phyloP scores from a whole-genome alignment of 2,797 vertebrate species.

The Antrozous pallidus region DNA sequence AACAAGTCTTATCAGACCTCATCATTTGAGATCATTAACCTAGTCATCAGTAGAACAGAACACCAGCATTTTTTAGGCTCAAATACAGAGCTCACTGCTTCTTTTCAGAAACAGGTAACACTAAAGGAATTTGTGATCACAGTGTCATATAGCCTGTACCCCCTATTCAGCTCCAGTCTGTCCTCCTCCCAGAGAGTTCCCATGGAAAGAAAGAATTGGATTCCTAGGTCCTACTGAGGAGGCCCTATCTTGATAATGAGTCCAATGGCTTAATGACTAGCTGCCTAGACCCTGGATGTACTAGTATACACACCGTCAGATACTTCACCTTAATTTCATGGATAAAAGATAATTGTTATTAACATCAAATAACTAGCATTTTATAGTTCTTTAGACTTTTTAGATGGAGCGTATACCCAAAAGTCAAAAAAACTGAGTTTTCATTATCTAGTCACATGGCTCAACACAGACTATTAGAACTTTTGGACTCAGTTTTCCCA shows the following conservation, averaged over 20 bases:
- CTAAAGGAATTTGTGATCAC: background rate
- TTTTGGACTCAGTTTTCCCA: background rate
- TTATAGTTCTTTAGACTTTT: constrained; percentile 26
- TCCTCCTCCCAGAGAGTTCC: background rate
- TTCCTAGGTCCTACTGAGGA: background rate
- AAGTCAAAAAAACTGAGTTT: background rate
- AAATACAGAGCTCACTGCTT: background rate
- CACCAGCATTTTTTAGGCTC: background rate
- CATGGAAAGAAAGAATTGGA: background rate
- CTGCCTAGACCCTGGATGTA: background rate
- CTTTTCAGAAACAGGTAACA: background rate
- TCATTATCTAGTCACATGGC: background rate
- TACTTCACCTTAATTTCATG: background rate
- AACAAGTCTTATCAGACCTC: background rate
- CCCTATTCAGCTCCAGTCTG: background rate
- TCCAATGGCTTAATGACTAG: background rate
- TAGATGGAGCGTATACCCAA: background rate
- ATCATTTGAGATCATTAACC: constrained; percentile 8
- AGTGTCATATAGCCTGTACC: background rate
- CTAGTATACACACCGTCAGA: background rate
- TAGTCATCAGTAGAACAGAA: background rate
- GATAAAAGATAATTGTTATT: background rate
- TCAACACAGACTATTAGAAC: background rate
- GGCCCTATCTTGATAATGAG: background rate
- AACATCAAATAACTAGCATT: background rate